These are phyloP conservation scores for Ptychadena robeensis DNA, from an alignment of 2,797 vertebrate species.

Conservation along the genomic window DNA sequence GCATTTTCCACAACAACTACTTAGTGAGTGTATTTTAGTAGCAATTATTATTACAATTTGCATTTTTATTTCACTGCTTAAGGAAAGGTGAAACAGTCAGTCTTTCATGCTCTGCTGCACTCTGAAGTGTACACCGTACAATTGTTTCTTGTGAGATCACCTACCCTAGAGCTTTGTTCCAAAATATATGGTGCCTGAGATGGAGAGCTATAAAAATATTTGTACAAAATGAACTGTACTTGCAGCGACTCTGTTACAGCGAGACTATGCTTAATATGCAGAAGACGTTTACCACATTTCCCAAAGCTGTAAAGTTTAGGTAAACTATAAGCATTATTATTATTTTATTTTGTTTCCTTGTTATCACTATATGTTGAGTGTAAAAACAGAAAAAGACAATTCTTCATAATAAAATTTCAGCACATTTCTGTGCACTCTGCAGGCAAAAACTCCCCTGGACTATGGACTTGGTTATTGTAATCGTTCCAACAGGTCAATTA, in stretches of 20 bases:
- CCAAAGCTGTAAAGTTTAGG: too few species aligned
- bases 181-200: conserved; percentile 30
- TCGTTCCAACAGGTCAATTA: too few species aligned
- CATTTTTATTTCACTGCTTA: conserved; percentile 4
- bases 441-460: too few species aligned
- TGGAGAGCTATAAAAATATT: conserved; percentile 16
- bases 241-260: conserved; percentile 9
- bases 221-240: conserved; percentile 27
- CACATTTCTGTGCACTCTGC: too few species aligned
- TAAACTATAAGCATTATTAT: too few species aligned
- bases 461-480: too few species aligned
- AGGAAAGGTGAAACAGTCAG: conserved; percentile 10
- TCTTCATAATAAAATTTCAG: too few species aligned
- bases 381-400: too few species aligned
- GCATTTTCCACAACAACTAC: too few species aligned
- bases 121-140: neutral
- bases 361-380: too few species aligned
- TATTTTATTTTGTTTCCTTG: too few species aligned
- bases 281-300: neutral
- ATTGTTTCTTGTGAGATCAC: conserved; percentile 25
- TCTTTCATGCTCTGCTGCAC: conserved; percentile 13
- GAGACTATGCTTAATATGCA: neutral
- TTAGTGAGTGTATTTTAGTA: neutral
- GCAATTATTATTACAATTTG: neutral
- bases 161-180: conserved; percentile 13